Percentiles rank a stretch among this genome's conserved stretches.
These are phyloP conservation scores for Carcina quercana DNA, from an alignment of 2,888 invertebrate genomes.

Conservation along the genomic window DNA sequence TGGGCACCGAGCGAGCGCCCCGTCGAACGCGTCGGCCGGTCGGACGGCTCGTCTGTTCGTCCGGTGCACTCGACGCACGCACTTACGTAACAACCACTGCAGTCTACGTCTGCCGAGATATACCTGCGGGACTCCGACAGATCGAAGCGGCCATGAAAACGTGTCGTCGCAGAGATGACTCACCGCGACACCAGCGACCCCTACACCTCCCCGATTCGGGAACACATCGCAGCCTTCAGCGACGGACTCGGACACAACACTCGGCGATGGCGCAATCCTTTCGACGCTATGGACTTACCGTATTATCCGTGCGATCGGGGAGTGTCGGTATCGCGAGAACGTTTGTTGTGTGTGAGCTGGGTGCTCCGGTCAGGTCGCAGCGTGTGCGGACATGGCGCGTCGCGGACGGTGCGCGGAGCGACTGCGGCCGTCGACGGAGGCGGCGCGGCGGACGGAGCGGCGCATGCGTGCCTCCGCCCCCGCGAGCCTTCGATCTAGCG, in stretches of 20 bases:
- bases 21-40: slow-evolving; percentile 53
- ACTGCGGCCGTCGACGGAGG: slow-evolving; percentile 54
- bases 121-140: slow-evolving; percentile 36
- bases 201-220: slow-evolving; percentile 44
- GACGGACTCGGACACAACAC: slow-evolving; percentile 46
- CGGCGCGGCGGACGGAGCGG: slow-evolving; percentile 37
- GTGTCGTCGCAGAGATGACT: slow-evolving; percentile 67
- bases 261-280: slow-evolving; percentile 21
- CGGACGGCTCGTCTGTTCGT: slow-evolving; percentile 22
- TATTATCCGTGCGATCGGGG: slow-evolving; percentile 39
- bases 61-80: slow-evolving; percentile 56
- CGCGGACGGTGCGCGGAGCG: slow-evolving; percentile 57
- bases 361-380: slow-evolving; percentile 61
- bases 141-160: slow-evolving; percentile 68
- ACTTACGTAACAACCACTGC: slow-evolving; percentile 66
- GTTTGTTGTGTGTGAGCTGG: slow-evolving; percentile 46
- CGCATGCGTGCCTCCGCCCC: slow-evolving; percentile 46
- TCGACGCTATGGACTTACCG: slow-evolving; percentile 54
- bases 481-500: slow-evolving; percentile 44
- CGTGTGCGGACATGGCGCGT: slow-evolving; percentile 61
- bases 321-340: slow-evolving; percentile 36
- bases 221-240: slow-evolving; percentile 31
- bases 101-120: slow-evolving; percentile 47
- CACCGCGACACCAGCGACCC: slow-evolving; percentile 62
- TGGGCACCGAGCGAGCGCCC: slow-evolving; percentile 36